phyloP scores from a whole-genome alignment of 2,113 vertebrate genomes.

The Nycticebus coucang region DNA sequence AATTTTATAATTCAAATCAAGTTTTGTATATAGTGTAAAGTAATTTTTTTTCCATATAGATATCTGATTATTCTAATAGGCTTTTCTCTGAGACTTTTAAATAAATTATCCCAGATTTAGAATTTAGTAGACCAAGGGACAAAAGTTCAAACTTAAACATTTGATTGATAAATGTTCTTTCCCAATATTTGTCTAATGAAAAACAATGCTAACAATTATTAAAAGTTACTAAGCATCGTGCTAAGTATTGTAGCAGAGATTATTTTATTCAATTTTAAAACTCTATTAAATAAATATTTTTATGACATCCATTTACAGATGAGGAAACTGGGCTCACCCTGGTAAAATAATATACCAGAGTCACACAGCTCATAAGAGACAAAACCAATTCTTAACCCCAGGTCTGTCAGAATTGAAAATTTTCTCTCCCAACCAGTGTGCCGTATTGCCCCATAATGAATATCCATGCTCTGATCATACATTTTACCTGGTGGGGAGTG shows the following conservation, averaged over 20 bases:
- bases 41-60: not conserved
- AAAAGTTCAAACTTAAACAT: not conserved
- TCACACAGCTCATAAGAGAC: not conserved
- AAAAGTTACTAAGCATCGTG: not conserved
- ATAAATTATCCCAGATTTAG: not conserved
- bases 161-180: constrained; percentile 1
- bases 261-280: not conserved
- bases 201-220: not conserved
- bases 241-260: not conserved
- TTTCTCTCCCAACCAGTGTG: not conserved
- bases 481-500: not conserved
- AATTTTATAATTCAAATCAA: not conserved
- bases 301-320: not conserved
- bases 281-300: not conserved
- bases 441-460: not conserved
- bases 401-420: not conserved
- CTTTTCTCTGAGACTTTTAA: not conserved
- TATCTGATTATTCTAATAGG: not conserved
- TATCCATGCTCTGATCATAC: not conserved
- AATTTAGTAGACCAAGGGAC: not conserved
- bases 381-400: not conserved
- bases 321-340: not conserved
- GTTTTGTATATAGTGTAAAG: not conserved
- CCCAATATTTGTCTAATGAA: not conserved
- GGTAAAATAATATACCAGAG: not conserved